Percentiles rank a stretch among this genome's conserved stretches.
phyloP scores from a whole-genome alignment of 2,113 vertebrate genomes.

The Geococcyx californianus region DNA sequence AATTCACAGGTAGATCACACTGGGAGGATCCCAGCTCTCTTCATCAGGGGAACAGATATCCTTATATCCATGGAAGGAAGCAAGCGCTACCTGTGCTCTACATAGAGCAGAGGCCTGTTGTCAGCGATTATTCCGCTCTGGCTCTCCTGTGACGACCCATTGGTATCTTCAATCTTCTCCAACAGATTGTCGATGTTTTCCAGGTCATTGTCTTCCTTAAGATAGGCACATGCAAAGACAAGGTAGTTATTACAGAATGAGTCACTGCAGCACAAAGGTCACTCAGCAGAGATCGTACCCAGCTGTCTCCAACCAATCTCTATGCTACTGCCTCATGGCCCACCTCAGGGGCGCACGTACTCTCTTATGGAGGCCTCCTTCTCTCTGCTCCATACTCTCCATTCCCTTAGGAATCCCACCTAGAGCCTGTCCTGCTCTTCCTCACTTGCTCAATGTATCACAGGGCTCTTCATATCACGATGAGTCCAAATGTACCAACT shows the following conservation, averaged over 20 bases:
- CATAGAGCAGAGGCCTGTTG: conserved; percentile 81
- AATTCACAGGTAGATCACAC: background rate
- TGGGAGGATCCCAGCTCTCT: background rate
- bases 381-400: background rate
- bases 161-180: conserved; percentile 82
- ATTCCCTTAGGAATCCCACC: background rate
- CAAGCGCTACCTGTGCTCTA: conserved; percentile 89
- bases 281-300: background rate
- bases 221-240: background rate
- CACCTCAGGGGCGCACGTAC: accelerated
- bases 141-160: conserved; percentile 72
- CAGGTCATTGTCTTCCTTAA: conserved; percentile 70
- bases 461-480: too few relatives aligned
- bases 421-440: background rate
- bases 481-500: too few relatives aligned
- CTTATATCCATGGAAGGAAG: too few relatives aligned
- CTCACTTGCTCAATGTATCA: too few relatives aligned
- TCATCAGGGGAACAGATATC: accelerated
- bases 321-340: background rate
- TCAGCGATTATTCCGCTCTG: conserved; percentile 65
- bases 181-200: conserved; percentile 88
- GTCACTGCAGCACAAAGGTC: background rate
- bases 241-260: background rate
- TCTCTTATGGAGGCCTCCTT: too few relatives aligned
- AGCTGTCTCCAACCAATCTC: accelerated